Percentiles rank a stretch among this genome's conserved stretches.
Evolutionary conservation across 2,888 invertebrate species (phyloP).

Genomic region (Dasypogon diadema): DNA sequence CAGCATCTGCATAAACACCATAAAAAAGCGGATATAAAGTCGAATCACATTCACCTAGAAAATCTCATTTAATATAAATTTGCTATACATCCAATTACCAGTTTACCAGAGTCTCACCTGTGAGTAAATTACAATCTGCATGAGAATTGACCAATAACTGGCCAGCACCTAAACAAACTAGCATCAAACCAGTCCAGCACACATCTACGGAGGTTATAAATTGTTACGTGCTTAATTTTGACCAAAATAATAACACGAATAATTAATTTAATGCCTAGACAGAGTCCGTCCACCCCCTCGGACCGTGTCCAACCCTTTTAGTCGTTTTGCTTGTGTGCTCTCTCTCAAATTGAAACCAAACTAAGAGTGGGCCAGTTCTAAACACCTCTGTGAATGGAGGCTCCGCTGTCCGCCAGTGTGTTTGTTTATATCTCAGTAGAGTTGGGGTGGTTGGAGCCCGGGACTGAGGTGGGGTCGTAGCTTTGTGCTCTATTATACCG

Average conservation of each 20-base stretch:
- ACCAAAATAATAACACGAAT: constrained; percentile 60
- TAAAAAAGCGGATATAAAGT: no score
- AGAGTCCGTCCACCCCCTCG: constrained; percentile 20
- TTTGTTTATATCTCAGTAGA: background rate
- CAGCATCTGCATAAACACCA: no score
- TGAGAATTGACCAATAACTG: constrained; percentile 50
- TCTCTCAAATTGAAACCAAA: background rate
- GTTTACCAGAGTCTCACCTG: constrained; percentile 31
- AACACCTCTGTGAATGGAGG: constrained; percentile 2
- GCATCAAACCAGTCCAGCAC: constrained; percentile 20
- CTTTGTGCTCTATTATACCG: constrained; percentile 29
- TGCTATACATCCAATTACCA: constrained; percentile 37
- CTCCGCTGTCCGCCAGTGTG: background rate
- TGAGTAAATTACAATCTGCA: constrained; percentile 50
- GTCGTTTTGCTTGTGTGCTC: background rate
- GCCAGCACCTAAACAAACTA: constrained; percentile 40
- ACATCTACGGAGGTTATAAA: constrained; percentile 58
- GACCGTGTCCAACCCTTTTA: constrained; percentile 36
- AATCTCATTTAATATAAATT: constrained; percentile 31
- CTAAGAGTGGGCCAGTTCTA: constrained; percentile 45
- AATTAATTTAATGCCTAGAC: constrained; percentile 58
- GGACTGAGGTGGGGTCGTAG: background rate
- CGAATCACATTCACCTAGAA: background rate
- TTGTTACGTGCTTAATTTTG: constrained; percentile 59
- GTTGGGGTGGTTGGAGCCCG: background rate